Evolutionary conservation across 2,113 vertebrate species (phyloP).

Genomic region (Puntigrus tetrazona): DNA sequence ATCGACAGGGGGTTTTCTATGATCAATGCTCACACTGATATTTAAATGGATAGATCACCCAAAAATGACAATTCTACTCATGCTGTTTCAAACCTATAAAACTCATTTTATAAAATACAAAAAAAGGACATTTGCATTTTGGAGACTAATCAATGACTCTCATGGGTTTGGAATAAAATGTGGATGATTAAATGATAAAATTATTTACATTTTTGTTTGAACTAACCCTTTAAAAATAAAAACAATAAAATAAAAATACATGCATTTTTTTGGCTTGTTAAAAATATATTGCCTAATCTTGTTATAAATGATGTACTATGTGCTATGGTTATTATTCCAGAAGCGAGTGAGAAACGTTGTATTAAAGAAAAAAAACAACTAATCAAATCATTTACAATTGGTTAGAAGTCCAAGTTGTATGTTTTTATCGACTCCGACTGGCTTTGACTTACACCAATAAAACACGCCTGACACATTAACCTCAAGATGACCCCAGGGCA

Average conservation of each 20-base stretch:
- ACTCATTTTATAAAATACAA: not conserved
- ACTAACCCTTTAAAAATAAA: not conserved
- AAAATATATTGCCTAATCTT: not conserved
- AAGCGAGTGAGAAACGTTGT: not conserved
- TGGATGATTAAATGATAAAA: too few relatives aligned
- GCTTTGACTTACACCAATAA: not conserved
- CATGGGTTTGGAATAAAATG: not conserved
- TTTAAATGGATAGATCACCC: too few relatives aligned
- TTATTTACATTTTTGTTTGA: not conserved
- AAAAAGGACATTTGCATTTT: not conserved
- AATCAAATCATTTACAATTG: not conserved
- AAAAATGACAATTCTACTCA: not conserved
- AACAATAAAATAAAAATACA: not conserved
- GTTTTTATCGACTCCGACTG: not conserved
- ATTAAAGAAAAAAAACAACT: not conserved
- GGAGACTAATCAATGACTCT: not conserved
- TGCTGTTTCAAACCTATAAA: not conserved
- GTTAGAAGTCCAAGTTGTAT: not conserved
- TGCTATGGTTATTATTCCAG: not conserved
- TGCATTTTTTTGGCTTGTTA: not conserved
- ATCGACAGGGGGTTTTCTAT: not conserved
- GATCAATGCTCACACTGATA: not conserved
- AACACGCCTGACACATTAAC: constrained; percentile 23
- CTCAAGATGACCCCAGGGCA: not conserved
- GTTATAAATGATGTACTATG: not conserved